These are phyloP conservation scores for Drosophila pandora DNA, from an alignment of 1,140 invertebrate genomes.

Conservation along the genomic window DNA sequence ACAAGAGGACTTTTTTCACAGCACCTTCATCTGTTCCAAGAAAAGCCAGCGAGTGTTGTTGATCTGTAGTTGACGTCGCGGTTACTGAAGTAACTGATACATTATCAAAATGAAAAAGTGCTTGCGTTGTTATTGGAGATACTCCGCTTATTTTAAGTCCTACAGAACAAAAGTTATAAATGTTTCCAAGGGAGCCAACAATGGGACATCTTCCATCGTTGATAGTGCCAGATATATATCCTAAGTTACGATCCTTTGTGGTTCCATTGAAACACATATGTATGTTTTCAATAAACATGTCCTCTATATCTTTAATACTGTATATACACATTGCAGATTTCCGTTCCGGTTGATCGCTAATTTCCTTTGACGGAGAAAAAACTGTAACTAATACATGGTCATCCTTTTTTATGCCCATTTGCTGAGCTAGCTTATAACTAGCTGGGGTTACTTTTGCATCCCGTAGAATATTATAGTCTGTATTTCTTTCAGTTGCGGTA, in stretches of 20 bases:
- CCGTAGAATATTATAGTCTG: slow-evolving; percentile 94
- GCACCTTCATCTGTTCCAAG: slow-evolving; percentile 91
- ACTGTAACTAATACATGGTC: slow-evolving; percentile 92
- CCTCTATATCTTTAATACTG: slow-evolving; percentile 94
- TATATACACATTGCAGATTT: slow-evolving; percentile 94
- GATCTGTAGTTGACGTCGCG: slow-evolving; percentile 88
- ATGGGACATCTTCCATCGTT: slow-evolving; percentile 94
- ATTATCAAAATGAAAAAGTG: slow-evolving; percentile 91
- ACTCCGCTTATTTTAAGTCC: slow-evolving; percentile 96
- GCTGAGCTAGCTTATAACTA: slow-evolving; percentile 91
- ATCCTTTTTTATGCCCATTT: slow-evolving; percentile 90
- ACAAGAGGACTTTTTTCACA: slow-evolving; percentile 91
- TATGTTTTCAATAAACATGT: slow-evolving; percentile 97
- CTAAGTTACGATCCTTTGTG: slow-evolving; percentile 95
- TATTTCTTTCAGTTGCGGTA: slow-evolving; percentile 83
- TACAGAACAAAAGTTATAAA: slow-evolving; percentile 95
- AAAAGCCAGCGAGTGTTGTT: slow-evolving; percentile 95
- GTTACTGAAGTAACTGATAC: slow-evolving; percentile 92
- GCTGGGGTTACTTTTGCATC: slow-evolving; percentile 94
- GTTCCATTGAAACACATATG: slow-evolving; percentile 98
- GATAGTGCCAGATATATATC: slow-evolving; percentile 96
- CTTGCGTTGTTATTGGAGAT: slow-evolving; percentile 90
- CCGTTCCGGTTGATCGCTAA: slow-evolving; percentile 89
- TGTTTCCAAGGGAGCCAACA: slow-evolving; percentile 93
- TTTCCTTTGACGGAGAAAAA: slow-evolving; percentile 93